Percentiles rank a stretch among this genome's conserved stretches.
These are phyloP conservation scores for Urocolius indicus DNA, from an alignment of 2,113 vertebrate species.

Conservation along the genomic window DNA sequence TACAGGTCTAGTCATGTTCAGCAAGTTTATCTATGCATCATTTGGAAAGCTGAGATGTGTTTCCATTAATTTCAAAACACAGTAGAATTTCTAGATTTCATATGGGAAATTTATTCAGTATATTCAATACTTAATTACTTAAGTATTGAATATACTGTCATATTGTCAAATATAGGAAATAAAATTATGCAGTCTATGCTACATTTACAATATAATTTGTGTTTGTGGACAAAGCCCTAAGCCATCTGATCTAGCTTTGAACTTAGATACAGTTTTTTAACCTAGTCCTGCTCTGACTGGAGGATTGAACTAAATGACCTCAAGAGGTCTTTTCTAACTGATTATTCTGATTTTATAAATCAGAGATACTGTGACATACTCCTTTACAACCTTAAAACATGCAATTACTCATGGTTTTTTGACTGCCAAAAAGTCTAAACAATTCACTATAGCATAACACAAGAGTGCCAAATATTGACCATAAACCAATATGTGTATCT, in stretches of 20 bases:
- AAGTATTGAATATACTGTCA: too few species aligned
- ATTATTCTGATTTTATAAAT: neutral
- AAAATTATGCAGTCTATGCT: neutral
- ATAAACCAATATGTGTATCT: neutral
- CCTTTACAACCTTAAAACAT: neutral
- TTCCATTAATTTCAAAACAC: neutral
- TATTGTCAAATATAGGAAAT: neutral
- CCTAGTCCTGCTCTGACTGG: neutral
- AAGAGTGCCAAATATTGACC: neutral
- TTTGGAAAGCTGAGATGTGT: neutral
- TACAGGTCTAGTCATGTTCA: neutral
- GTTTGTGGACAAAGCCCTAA: neutral
- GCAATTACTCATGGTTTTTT: neutral
- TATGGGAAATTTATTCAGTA: neutral
- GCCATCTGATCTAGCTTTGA: neutral
- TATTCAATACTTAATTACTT: neutral
- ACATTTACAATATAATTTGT: neutral
- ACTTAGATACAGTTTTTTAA: neutral
- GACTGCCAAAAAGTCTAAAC: neutral
- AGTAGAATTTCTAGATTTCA: neutral
- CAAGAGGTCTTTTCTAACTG: neutral
- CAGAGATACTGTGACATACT: neutral
- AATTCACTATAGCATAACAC: neutral
- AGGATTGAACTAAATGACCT: neutral
- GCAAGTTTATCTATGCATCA: neutral